These are phyloP conservation scores for Ptychoptera albimana DNA, from an alignment of 2,888 invertebrate genomes.

Conservation along the genomic window DNA sequence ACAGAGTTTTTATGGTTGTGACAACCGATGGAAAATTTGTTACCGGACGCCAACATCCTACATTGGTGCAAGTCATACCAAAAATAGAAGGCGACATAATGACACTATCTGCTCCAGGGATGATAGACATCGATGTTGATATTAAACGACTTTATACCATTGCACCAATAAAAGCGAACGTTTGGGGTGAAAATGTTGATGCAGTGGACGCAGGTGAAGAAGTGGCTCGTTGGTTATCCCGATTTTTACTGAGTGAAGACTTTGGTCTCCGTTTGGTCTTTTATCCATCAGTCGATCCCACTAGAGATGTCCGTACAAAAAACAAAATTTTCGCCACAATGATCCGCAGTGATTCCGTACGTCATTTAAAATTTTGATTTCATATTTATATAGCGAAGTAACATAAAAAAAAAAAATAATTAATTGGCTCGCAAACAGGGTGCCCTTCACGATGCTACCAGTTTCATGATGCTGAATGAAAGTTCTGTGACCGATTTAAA, in stretches of 20 bases:
- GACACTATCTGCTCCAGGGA: conserved; percentile 35
- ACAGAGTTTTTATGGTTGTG: conserved; percentile 41
- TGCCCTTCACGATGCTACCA: conserved; percentile 44
- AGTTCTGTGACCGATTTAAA: conserved; percentile 49
- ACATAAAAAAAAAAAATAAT: neutral
- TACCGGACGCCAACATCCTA: conserved; percentile 38
- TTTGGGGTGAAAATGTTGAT: conserved; percentile 40
- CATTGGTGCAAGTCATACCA: conserved; percentile 36
- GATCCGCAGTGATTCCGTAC: conserved; percentile 12
- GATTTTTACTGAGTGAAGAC: conserved; percentile 34
- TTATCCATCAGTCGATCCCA: conserved; percentile 32
- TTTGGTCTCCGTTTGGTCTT: conserved; percentile 37
- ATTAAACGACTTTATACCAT: conserved; percentile 24
- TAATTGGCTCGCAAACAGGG: conserved; percentile 31
- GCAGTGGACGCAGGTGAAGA: conserved; percentile 58
- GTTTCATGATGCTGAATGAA: conserved; percentile 46
- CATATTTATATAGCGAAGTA: neutral
- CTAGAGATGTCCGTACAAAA: conserved; percentile 20
- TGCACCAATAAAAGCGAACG: conserved; percentile 29
- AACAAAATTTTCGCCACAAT: conserved; percentile 19
- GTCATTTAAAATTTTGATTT: neutral
- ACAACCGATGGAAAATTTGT: conserved; percentile 39
- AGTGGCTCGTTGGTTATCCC: conserved; percentile 52
- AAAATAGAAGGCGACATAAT: conserved; percentile 33
- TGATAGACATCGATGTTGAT: conserved; percentile 37